These are phyloP conservation scores for Corella eumyota DNA, from an alignment of 23 tunicate species.

Conservation along the genomic window DNA sequence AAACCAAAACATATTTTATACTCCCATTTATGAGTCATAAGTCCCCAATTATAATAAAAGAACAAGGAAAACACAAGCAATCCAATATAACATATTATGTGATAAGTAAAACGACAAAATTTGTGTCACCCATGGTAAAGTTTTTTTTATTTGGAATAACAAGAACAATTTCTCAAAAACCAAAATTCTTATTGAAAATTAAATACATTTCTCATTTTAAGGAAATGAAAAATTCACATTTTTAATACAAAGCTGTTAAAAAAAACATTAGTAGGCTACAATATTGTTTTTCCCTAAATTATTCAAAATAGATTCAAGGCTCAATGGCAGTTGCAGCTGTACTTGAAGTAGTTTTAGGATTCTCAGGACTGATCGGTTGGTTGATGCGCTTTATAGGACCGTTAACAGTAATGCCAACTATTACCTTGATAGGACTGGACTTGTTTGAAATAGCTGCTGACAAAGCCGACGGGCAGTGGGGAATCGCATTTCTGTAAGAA, in stretches of 20 bases:
- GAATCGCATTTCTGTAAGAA: slow-evolving; percentile 61
- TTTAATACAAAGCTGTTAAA: background rate
- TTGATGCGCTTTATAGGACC: slow-evolving; percentile 71
- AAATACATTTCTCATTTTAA: too few species aligned
- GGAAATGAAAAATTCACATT: too few species aligned
- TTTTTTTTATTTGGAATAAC: too few species aligned
- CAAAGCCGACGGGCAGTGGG: slow-evolving; percentile 63
- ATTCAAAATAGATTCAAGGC: slow-evolving; percentile 93
- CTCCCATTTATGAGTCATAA: too few species aligned
- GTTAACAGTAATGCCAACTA: slow-evolving; percentile 56
- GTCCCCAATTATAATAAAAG: too few species aligned
- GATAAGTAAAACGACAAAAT: too few species aligned
- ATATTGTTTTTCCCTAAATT: background rate
- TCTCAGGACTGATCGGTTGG: slow-evolving; percentile 60
- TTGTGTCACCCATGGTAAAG: too few species aligned
- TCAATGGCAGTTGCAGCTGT: slow-evolving; percentile 61
- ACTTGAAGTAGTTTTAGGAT: slow-evolving; percentile 38
- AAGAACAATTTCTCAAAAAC: too few species aligned
- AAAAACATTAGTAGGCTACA: background rate
- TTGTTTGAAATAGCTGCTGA: slow-evolving; percentile 40
- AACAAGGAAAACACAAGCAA: too few species aligned
- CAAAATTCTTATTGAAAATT: too few species aligned
- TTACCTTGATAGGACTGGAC: slow-evolving; percentile 71
- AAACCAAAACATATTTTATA: too few species aligned
- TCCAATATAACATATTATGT: too few species aligned